Evolutionary conservation across 1,140 invertebrate species (phyloP), one percentile per base, ranked within the genome.

Genomic region (Pseudachorutes palmiensis): DNA sequence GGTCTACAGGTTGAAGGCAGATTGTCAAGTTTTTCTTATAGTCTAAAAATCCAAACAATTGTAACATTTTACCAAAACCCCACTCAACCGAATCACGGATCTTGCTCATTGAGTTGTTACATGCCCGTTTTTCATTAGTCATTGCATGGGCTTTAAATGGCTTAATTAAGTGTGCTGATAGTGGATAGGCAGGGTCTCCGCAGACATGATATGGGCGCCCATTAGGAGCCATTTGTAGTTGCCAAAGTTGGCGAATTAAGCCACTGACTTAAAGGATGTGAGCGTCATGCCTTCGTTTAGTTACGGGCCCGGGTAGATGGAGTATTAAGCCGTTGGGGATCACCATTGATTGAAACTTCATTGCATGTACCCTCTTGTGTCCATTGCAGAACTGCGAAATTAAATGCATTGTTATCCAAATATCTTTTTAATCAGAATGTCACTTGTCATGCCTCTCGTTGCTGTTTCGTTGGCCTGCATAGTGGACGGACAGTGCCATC

Each of bases 31-130:
- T 63, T 26, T 63, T 45, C 41, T 63, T 63, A 26, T 41, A 63
- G 61, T 63, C 61, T 31, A 63, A 16, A 41, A 63, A 63, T 2
- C 12, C 36, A 41, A 63, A 63, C 41, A 63, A 48, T 26, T 63
- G 61, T 19, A 63, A 12, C 2, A 63, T 28, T 41, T 63, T 63
- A n/a, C 31, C 19, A 41, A 41, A 63, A 3, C 61, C 61, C 61
- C 61, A 63, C 26, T 63, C 61, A 36, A 63, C 61, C 3, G 31
- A 63, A 12, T 63, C 61, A 14, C 61, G 24, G 26, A 63, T 22
- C 19, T 26, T 36, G 26, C 61, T 63, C 61, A 63, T 63, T 24
- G 2, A 3, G 2, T 12, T 19, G 31, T 63, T 63, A 24, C 32
- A 63, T 9, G 33, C 32, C 28, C 22, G 16, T 29, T 26, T 24